A percentile compares a stretch with the other conserved stretches of the same genome.
phyloP scores from a whole-genome alignment of 2,797 vertebrate species.

The Buceros bicornis region DNA sequence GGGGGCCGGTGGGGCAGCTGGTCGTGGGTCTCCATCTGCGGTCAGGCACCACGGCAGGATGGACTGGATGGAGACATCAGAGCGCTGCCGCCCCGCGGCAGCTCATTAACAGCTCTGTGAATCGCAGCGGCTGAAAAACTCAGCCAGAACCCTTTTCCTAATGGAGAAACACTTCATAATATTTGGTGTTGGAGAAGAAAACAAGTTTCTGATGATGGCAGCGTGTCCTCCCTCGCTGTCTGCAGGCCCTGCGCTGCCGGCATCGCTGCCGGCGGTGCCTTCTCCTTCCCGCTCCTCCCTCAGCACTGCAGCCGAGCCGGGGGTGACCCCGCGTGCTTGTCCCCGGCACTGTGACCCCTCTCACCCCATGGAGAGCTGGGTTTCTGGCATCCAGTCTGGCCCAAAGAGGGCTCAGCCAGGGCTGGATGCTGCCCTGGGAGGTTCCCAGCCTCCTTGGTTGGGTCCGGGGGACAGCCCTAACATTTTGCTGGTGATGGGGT shows the following conservation, averaged over 20 bases:
- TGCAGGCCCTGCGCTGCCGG: not conserved
- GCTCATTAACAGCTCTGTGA: slow-evolving; percentile 45
- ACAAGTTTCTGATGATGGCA: slow-evolving; percentile 38
- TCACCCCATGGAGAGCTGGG: fast-evolving
- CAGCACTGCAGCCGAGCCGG: not conserved
- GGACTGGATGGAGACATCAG: slow-evolving; percentile 33
- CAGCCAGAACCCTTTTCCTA: slow-evolving; percentile 20
- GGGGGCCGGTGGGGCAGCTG: fast-evolving
- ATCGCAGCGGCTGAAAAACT: slow-evolving; percentile 14
- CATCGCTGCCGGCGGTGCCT: not conserved
- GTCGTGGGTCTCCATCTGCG: fast-evolving
- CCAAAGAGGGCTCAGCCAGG: not conserved
- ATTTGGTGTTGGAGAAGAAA: slow-evolving; percentile 58
- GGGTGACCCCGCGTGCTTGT: fast-evolving
- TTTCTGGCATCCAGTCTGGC: not conserved
- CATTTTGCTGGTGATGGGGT: no score
- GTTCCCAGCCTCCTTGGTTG: not conserved
- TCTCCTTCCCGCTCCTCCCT: no score
- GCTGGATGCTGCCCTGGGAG: not conserved
- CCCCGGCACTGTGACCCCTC: fast-evolving
- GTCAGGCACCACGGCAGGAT: not conserved
- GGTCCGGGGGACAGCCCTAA: not conserved
- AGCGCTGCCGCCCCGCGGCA: fast-evolving
- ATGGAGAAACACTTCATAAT: slow-evolving; percentile 69
- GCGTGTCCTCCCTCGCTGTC: not conserved